Evolutionary conservation across 2,888 invertebrate species (phyloP).

Genomic region (Drosophila prostipennis): DNA sequence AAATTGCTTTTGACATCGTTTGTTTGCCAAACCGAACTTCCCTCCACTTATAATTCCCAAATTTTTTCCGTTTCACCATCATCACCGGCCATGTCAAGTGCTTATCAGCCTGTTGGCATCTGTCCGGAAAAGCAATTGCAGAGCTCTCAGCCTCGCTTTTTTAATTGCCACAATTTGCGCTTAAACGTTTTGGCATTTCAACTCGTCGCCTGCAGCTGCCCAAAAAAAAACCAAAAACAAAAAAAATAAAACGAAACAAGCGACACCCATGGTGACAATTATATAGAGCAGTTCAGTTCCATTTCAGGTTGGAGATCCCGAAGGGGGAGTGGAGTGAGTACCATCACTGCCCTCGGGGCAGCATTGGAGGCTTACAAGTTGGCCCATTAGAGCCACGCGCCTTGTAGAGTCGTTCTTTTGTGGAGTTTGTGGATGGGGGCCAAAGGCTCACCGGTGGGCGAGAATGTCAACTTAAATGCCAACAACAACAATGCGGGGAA

Average conservation of each 20-base stretch:
- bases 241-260: slow-evolving; percentile 22
- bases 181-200: slow-evolving; percentile 70
- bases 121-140: slow-evolving; percentile 62
- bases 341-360: slow-evolving; percentile 50
- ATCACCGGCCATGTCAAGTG: slow-evolving; percentile 48
- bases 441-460: slow-evolving; percentile 20
- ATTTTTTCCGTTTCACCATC: slow-evolving; percentile 9
- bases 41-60: slow-evolving; percentile 22
- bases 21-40: slow-evolving; percentile 36
- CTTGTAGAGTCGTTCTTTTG: slow-evolving; percentile 20
- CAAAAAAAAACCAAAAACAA: background rate
- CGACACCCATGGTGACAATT: slow-evolving; percentile 82
- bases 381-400: slow-evolving; percentile 52
- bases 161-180: slow-evolving; percentile 74
- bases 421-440: slow-evolving; percentile 9
- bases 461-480: slow-evolving; percentile 34
- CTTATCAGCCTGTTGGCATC: slow-evolving; percentile 69
- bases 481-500: slow-evolving; percentile 18
- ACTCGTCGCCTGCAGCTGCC: slow-evolving; percentile 44
- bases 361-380: slow-evolving; percentile 47
- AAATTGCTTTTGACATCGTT: slow-evolving; percentile 76
- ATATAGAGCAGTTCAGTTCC: slow-evolving; percentile 54
- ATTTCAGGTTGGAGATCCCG: slow-evolving; percentile 6
- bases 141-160: slow-evolving; percentile 53
- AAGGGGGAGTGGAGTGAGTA: background rate